Evolutionary conservation across 2,113 vertebrate species (phyloP), one percentile per base, ranked within the genome.

Genomic region (Oreochromis tanganicae): DNA sequence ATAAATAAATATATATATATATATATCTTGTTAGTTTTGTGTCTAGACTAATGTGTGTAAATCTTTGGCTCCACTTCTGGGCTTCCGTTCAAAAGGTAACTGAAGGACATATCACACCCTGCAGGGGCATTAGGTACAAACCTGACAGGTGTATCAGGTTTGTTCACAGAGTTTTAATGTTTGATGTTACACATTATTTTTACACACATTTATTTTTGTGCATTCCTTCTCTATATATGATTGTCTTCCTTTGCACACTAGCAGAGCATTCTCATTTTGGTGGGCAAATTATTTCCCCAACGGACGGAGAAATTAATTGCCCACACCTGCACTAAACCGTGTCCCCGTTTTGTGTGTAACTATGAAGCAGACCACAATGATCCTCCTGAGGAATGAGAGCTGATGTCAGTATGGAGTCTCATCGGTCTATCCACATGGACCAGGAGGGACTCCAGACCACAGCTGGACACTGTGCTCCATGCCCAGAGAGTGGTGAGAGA

Each of bases 401-500:
- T 56, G 34, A 55, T 78, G 80, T 81, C 46, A 83, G 16, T 21
- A 88, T 87, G 91, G 82, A 88, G 54, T 83, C 27, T 66, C 89
- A 10, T 48, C 34, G 6, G 19, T 52, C 68, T 13, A 11, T 81
- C 32, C 78, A 78, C 4, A 73, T 71, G 36, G 36, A 6, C 24
- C 82, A 73, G 5, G 68, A 82, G 7, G 50, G 56, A 81, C 24
- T 13, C 7, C 54, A 34, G 48, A 8, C n/a, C n/a, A n/a, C 48
- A 9, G 50, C 63, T 27, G 38, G 29, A 88, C 1, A 5, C 66
- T 29, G 29, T 46, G 43, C 59, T 84, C 9, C 79, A 21, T 43
- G 52, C 41, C 68, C 50, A 66, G 68, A 71, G 21, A 80, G 78
- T 66, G 84, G 90, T 92, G 83, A 92, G 92, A 71, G 38, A 73